Evolutionary conservation across 2,797 vertebrate species (phyloP), one percentile per base, ranked within the genome.

Genomic region (Notolabrus celidotus): DNA sequence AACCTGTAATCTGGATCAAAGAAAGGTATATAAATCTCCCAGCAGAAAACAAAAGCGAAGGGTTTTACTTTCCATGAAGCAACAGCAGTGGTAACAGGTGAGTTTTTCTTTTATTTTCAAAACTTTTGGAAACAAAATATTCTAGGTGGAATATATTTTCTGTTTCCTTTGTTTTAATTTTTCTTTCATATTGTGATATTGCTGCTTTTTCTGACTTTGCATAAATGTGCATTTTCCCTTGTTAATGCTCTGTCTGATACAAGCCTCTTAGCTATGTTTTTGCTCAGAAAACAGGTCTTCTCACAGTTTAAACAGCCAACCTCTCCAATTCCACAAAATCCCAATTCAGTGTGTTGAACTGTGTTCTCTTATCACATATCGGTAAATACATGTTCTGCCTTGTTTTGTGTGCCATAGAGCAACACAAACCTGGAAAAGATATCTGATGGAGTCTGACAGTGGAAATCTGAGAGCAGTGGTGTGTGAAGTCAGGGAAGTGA

Each of bases 401-500:
- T 75, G 52, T 81, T 71, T 57, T 64, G 33, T 71, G 34, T 22
- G 27, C 57, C 55, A 36, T 14, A 49, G 41, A 66, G 27, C 27
- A 42, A 68, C 41, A 69, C 43, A 45, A 66, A 69, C 25, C 47
- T 2, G 54, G 76, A 89, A 72, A 70, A 74, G 52, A 59, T 73
- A 67, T 75, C 41, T 56, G 63, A 87, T 73, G 66, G 64, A 70
- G 47, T 43, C 36, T 71, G 47, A 49, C 51, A 71, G 53, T 52
- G 52, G 71, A 72, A 36, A 56, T 14, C 47, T 59, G 54, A 75
- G 36, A 45, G 34, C 29, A 76, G 25, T 62, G 50, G 51, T 67
- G 61, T 84, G 63, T 83, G 74, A 79, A 79, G 59, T 62, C 17
- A 39, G 41, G 79, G 55, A 52, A 29, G 20, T 23, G 23, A 61